Evolutionary conservation across 53 echinoderm and acorn worm species (phyloP).

Genomic region (Holothuria leucospilota): DNA sequence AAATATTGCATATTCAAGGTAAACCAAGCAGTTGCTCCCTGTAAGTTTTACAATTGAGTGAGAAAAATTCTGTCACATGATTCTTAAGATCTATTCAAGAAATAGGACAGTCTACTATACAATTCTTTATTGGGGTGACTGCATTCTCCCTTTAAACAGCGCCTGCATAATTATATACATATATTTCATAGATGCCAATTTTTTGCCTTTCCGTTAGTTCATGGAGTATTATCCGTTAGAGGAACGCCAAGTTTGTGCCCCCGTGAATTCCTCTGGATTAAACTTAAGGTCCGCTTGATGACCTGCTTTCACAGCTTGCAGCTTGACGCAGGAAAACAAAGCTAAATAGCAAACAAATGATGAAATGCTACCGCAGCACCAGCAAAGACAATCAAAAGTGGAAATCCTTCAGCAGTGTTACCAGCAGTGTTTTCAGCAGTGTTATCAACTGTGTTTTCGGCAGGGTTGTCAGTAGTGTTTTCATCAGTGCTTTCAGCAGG

Average conservation of each 20-base stretch:
- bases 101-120: too few relatives aligned
- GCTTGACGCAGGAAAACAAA: slow-evolving; percentile 6
- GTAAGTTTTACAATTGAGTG: too few relatives aligned
- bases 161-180: not conserved
- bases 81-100: too few relatives aligned
- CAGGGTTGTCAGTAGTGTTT: too few relatives aligned
- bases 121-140: too few relatives aligned
- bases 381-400: not conserved
- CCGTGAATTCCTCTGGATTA: slow-evolving; percentile 21
- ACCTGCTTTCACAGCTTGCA: slow-evolving; percentile 5
- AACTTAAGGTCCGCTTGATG: slow-evolving; percentile 21
- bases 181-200: slow-evolving; percentile 16
- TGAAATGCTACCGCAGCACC: slow-evolving; percentile 1
- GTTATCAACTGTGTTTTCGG: too few relatives aligned
- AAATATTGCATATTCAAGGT: too few relatives aligned
- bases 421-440: too few relatives aligned
- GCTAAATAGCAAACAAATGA: slow-evolving; percentile 7
- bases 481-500: too few relatives aligned
- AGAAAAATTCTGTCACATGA: too few relatives aligned
- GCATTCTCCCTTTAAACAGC: too few relatives aligned
- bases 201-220: slow-evolving; percentile 18
- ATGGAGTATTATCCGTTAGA: not conserved
- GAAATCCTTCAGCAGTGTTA: not conserved
- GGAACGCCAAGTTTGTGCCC: not conserved
- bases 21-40: too few relatives aligned